phyloP scores from a whole-genome alignment of 2,888 invertebrate genomes.

The Globia sparganii region DNA sequence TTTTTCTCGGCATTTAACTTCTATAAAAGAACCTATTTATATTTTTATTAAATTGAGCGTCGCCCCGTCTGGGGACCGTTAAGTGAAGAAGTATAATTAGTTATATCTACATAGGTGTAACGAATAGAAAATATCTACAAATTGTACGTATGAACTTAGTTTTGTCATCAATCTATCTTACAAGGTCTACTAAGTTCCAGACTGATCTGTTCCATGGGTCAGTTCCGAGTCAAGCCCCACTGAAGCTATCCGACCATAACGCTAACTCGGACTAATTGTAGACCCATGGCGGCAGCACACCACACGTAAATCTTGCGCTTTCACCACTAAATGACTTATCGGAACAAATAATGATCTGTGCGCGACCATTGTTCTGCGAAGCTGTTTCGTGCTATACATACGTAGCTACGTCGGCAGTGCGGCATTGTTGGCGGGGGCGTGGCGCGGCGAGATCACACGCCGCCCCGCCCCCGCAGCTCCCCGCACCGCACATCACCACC shows the following conservation, averaged over 20 bases:
- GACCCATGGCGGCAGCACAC: conserved; percentile 25
- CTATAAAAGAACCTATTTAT: no score
- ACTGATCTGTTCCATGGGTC: background rate
- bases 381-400: conserved; percentile 49
- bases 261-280: background rate
- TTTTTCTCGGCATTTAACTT: no score
- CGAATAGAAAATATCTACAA: no score
- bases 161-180: no score
- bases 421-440: conserved; percentile 54
- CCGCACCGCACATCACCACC: conserved; percentile 8
- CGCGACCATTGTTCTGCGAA: conserved; percentile 65
- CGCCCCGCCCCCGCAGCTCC: conserved; percentile 28
- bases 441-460: conserved; percentile 62
- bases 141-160: no score
- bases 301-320: conserved; percentile 46
- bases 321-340: conserved; percentile 63
- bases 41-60: no score
- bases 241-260: background rate
- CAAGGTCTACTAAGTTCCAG: no score
- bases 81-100: no score
- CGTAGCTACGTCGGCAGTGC: conserved; percentile 39
- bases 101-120: no score
- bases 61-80: no score
- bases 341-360: conserved; percentile 60
- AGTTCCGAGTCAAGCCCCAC: background rate